A percentile compares a stretch with the other conserved stretches of the same genome.
Evolutionary conservation across 2,888 invertebrate species (phyloP).

Genomic region (Tryphoninae sp.): DNA sequence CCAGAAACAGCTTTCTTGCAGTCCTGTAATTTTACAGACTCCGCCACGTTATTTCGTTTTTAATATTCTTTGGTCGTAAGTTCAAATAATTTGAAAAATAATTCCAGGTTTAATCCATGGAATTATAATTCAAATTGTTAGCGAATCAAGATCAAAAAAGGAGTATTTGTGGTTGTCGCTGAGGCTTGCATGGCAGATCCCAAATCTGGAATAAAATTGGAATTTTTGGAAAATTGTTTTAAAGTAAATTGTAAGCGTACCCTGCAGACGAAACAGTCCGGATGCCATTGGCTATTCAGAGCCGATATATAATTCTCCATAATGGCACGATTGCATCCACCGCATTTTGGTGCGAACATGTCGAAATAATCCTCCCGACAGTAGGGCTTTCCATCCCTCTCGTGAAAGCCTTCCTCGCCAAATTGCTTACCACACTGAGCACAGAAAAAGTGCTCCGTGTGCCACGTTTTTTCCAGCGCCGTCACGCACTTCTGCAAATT

Average conservation of each 20-base stretch:
- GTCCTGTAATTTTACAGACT: slow-evolving; percentile 85
- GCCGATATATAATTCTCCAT: slow-evolving; percentile 99
- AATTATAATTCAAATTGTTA: slow-evolving; percentile 1
- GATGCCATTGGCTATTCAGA: slow-evolving; percentile 98
- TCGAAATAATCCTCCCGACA: slow-evolving; percentile 98
- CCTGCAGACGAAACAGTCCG: slow-evolving; percentile 99
- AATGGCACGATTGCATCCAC: slow-evolving; percentile 96
- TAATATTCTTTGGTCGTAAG: background rate
- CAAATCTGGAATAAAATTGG: slow-evolving; percentile 42
- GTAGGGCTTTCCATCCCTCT: slow-evolving; percentile 96
- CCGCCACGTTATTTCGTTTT: background rate
- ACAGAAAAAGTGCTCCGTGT: slow-evolving; percentile 99
- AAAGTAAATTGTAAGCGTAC: slow-evolving; percentile 84
- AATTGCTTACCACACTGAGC: slow-evolving; percentile 98
- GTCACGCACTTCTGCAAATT: slow-evolving; percentile 96
- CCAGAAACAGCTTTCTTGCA: slow-evolving; percentile 96
- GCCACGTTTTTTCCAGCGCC: slow-evolving; percentile 98
- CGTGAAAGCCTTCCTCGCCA: slow-evolving; percentile 99
- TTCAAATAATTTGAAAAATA: background rate
- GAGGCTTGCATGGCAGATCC: slow-evolving; percentile 11
- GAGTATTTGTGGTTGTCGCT: background rate
- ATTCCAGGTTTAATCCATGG: background rate
- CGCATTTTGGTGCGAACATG: slow-evolving; percentile 99
- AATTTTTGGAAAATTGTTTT: background rate
- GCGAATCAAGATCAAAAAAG: slow-evolving; percentile 1